A percentile compares a stretch with the other conserved stretches of the same genome.
Conservation (phyloP, 92 coral and sea anemone genomes). For the Phenganax stokvisi region DNA sequence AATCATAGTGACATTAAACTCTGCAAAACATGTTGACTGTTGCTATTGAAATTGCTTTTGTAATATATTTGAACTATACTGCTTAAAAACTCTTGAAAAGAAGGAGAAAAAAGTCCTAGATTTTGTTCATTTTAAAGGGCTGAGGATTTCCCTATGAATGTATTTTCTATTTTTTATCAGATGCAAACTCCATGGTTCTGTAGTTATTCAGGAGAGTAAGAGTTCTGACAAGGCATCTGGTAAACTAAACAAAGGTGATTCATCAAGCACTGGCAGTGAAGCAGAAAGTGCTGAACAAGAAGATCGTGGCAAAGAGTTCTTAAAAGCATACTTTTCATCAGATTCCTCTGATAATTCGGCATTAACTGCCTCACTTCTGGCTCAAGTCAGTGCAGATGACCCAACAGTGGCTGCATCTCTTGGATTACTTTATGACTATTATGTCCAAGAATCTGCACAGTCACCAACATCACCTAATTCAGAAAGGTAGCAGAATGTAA, state of each 20-base stretch:
- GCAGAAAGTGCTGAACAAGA: conserved; percentile 58
- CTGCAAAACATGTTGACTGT: too few relatives aligned
- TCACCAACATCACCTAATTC: conserved; percentile 83
- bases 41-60: too few relatives aligned
- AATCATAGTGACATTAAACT: too few relatives aligned
- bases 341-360: conserved; percentile 79
- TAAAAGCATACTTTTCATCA: conserved; percentile 93
- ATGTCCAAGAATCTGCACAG: conserved; percentile 80
- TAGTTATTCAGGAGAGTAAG: conserved; percentile 23
- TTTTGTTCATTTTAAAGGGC: too few relatives aligned
- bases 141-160: too few relatives aligned
- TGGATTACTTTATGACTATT: conserved; percentile 92
- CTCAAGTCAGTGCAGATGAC: conserved; percentile 94
- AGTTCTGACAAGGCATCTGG: background rate
- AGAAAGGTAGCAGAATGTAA: conserved; percentile 52
- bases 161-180: background rate
- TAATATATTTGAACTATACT: too few relatives aligned
- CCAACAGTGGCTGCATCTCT: conserved; percentile 83
- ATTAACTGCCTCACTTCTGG: conserved; percentile 73
- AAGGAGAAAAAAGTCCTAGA: too few relatives aligned
- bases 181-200: conserved; percentile 16
- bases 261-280: conserved; percentile 35
- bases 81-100: too few relatives aligned
- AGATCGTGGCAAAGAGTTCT: conserved; percentile 63
- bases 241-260: conserved; percentile 18